phyloP scores from a whole-genome alignment of 2,888 invertebrate species.

The Ctena decussata region DNA sequence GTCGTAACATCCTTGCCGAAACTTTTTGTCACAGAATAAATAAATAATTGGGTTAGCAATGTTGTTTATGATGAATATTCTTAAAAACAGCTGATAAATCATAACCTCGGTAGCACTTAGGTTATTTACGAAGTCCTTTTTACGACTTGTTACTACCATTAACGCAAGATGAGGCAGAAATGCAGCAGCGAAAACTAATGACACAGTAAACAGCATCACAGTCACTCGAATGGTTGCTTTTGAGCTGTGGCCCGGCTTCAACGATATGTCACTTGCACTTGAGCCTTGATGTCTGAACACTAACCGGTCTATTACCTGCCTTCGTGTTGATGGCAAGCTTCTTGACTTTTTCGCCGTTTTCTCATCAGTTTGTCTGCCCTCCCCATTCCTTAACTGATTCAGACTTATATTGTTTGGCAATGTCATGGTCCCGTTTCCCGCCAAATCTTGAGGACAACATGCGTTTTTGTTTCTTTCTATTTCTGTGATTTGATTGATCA shows the following conservation, averaged over 20 bases:
- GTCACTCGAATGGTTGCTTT: slow-evolving; percentile 52
- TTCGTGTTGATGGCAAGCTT: neutral
- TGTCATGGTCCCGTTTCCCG: neutral
- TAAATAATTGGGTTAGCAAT: slow-evolving; percentile 69
- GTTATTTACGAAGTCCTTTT: slow-evolving; percentile 35
- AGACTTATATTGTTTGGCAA: neutral
- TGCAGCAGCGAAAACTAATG: slow-evolving; percentile 49
- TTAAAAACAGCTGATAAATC: slow-evolving; percentile 56
- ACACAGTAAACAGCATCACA: slow-evolving; percentile 58
- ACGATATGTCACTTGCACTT: neutral
- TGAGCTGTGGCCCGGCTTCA: neutral
- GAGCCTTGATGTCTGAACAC: neutral
- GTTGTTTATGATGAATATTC: slow-evolving; percentile 64
- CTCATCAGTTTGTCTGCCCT: neutral
- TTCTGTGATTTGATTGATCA: neutral
- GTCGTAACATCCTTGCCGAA: slow-evolving; percentile 31
- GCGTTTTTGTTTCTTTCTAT: neutral
- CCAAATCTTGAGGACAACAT: neutral
- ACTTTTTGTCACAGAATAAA: slow-evolving; percentile 61
- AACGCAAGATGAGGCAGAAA: slow-evolving; percentile 58
- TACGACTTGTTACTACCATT: slow-evolving; percentile 37
- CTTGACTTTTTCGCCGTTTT: neutral
- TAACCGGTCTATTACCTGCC: neutral
- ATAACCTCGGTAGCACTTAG: slow-evolving; percentile 29
- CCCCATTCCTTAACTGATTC: neutral